Evolutionary conservation across 1,140 invertebrate species (phyloP).

Genomic region (Magallana gigas): DNA sequence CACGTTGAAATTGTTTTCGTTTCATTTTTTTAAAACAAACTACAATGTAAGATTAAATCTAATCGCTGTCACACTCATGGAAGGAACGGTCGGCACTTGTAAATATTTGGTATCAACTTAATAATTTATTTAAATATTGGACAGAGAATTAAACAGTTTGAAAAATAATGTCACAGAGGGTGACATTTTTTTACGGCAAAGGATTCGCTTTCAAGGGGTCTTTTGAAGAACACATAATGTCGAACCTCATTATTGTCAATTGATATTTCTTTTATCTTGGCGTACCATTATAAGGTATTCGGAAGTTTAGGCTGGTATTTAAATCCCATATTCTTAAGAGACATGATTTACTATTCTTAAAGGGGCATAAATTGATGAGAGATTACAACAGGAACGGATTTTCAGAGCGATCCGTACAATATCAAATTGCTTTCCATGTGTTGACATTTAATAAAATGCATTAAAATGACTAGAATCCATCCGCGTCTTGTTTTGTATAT

Average conservation of each 20-base stretch:
- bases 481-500: too few relatives aligned
- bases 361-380: too few relatives aligned
- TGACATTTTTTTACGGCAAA: not conserved
- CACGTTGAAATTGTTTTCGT: not conserved
- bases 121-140: conserved; percentile 21
- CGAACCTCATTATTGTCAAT: conserved; percentile 19
- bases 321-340: conserved; percentile 4
- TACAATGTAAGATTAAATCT: conserved; percentile 18
- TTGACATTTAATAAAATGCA: too few relatives aligned
- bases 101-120: conserved; percentile 22
- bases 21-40: not conserved
- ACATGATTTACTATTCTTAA: not conserved
- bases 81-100: not conserved
- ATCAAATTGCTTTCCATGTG: too few relatives aligned
- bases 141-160: not conserved
- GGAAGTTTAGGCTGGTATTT: not conserved
- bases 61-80: not conserved
- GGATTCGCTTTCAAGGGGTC: conserved; percentile 1
- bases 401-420: too few relatives aligned
- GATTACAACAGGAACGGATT: too few relatives aligned
- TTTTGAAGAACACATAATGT: not conserved
- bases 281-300: not conserved
- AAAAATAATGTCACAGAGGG: not conserved
- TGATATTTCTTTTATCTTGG: conserved; percentile 28
- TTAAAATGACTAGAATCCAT: too few relatives aligned